Percentiles rank a stretch among this genome's conserved stretches.
phyloP scores from a whole-genome alignment of 2,797 vertebrate genomes.

The Crotalus adamanteus region DNA sequence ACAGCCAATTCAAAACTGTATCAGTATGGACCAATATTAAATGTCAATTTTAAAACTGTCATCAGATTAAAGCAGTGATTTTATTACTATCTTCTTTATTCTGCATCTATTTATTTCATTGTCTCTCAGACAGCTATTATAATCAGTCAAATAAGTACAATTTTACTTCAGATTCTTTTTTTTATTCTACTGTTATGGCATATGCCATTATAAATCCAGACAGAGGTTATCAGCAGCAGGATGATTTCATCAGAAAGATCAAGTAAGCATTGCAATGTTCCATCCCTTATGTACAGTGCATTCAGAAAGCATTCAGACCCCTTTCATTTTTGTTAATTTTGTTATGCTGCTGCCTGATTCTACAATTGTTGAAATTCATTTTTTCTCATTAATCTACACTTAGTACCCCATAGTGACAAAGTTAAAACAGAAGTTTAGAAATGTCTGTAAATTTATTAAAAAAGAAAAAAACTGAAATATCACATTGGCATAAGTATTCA shows the following conservation, averaged over 20 bases:
- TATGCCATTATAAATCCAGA: not conserved
- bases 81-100: not conserved
- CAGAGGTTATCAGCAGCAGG: not conserved
- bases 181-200: not conserved
- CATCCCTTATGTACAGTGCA: not conserved
- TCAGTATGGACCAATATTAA: not conserved
- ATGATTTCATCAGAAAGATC: not conserved
- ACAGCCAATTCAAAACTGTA: not conserved
- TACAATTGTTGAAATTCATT: not conserved
- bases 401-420: no score
- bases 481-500: no score
- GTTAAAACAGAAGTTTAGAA: no score
- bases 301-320: not conserved
- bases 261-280: not conserved
- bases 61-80: not conserved
- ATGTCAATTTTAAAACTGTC: not conserved
- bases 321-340: not conserved
- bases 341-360: not conserved
- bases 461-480: no score
- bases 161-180: not conserved
- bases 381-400: no score
- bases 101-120: not conserved
- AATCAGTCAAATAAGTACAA: not conserved
- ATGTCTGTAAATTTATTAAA: no score
- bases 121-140: not conserved